Evolutionary conservation across 53 echinoderm and acorn worm genomes (phyloP).

Genomic region (Luidia sarsii): DNA sequence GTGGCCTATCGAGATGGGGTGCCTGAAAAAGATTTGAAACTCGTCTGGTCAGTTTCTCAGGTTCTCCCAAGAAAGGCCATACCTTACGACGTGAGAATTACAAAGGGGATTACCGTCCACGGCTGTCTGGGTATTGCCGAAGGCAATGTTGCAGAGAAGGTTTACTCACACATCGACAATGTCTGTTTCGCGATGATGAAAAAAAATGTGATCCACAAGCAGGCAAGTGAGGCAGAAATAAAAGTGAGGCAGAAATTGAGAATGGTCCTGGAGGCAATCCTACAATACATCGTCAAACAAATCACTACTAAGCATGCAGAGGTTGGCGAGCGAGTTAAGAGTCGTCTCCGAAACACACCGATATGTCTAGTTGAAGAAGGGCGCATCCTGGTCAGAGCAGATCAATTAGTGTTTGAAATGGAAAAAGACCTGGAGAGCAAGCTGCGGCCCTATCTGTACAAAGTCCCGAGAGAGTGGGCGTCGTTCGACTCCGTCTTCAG

Average conservation of each 20-base stretch:
- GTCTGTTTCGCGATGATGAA: constrained; percentile 31
- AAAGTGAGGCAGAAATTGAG: constrained; percentile 11
- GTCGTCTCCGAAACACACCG: constrained; percentile 22
- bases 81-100: background rate
- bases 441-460: constrained; percentile 50
- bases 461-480: constrained; percentile 28
- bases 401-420: constrained; percentile 30
- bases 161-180: constrained; percentile 17
- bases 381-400: constrained; percentile 43
- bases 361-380: constrained; percentile 27
- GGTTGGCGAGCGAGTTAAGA: too few relatives aligned
- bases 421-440: background rate
- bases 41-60: constrained; percentile 54
- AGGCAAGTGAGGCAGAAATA: constrained; percentile 24
- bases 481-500: constrained; percentile 14
- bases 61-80: constrained; percentile 37
- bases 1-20: constrained; percentile 37
- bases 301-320: too few relatives aligned
- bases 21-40: background rate
- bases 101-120: background rate
- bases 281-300: too few relatives aligned
- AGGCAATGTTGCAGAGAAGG: background rate
- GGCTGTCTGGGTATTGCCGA: constrained; percentile 17
- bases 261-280: constrained; percentile 17
- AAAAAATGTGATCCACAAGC: constrained; percentile 1